Conservation (phyloP, 1,140 invertebrate species). For the Dinoponera quadriceps region DNA sequence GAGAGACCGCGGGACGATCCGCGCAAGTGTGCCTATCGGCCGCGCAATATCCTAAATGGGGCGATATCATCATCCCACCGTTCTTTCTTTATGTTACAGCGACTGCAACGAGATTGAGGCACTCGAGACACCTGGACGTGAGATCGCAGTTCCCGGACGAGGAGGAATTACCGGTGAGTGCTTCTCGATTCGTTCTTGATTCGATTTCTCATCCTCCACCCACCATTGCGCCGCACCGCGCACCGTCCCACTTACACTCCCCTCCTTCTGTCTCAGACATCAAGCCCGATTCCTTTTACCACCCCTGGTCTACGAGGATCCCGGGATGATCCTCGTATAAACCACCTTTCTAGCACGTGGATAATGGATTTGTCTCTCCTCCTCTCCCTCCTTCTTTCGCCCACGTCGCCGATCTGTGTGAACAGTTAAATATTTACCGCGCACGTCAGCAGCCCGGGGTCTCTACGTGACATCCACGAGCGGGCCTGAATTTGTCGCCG, state of each 20-base stretch:
- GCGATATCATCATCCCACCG: constrained; percentile 39
- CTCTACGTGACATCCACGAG: constrained; percentile 17
- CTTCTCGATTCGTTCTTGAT: constrained; percentile 70
- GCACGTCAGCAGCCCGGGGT: constrained; percentile 1
- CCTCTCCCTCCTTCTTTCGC: neutral
- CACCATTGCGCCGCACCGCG: neutral
- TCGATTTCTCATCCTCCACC: constrained; percentile 62
- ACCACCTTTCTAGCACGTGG: constrained; percentile 17
- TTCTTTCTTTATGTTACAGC: constrained; percentile 78
- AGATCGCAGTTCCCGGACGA: constrained; percentile 72
- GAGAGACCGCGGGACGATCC: neutral
- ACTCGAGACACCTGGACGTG: constrained; percentile 80
- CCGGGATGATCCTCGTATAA: constrained; percentile 18
- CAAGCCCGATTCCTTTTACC: constrained; percentile 37
- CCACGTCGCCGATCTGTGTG: neutral
- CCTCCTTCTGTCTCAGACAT: constrained; percentile 42
- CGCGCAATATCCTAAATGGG: constrained; percentile 58
- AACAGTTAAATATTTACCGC: constrained; percentile 50
- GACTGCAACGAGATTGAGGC: constrained; percentile 79
- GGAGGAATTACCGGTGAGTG: constrained; percentile 80
- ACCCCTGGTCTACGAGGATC: neutral
- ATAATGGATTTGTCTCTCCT: constrained; percentile 50
- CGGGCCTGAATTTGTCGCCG: neutral
- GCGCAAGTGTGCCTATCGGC: neutral
- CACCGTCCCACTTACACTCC: constrained; percentile 3